A percentile compares a stretch with the other conserved stretches of the same genome.
phyloP scores from a whole-genome alignment of 2,113 vertebrate genomes.

The Syngnathus typhle region DNA sequence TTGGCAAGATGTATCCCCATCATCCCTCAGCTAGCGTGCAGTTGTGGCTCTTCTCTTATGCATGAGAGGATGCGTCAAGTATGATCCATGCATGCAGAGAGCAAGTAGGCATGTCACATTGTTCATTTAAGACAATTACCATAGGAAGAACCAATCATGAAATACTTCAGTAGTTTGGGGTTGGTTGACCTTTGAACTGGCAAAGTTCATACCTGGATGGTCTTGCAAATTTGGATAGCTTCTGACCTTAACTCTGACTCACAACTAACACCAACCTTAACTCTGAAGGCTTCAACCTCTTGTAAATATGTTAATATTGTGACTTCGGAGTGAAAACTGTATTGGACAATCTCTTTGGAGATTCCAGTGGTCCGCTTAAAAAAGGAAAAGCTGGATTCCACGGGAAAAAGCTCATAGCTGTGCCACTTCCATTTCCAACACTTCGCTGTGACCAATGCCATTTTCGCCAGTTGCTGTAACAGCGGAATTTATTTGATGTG shows the following conservation, averaged over 20 bases:
- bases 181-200: too few relatives aligned
- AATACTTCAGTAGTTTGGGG: too few relatives aligned
- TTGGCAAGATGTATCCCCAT: conserved; percentile 25
- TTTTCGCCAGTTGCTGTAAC: conserved; percentile 65
- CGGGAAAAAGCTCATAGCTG: conserved; percentile 42
- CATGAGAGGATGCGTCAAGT: not conserved
- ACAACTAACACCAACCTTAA: too few relatives aligned
- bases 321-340: conserved; percentile 29
- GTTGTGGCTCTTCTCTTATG: not conserved
- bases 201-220: too few relatives aligned
- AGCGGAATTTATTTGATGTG: conserved; percentile 54
- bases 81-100: not conserved
- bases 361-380: conserved; percentile 38
- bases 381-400: conserved; percentile 54
- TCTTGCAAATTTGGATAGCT: too few relatives aligned
- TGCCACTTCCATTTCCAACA: conserved; percentile 56
- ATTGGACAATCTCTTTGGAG: conserved; percentile 46
- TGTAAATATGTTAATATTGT: conserved; percentile 50
- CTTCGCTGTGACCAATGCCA: conserved; percentile 63
- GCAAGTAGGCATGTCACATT: not conserved
- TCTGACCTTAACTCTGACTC: too few relatives aligned
- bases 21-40: not conserved
- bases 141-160: too few relatives aligned
- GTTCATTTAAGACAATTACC: too few relatives aligned
- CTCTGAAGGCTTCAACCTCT: not conserved